Base-by-base conservation (phyloP, 30 jellyfish, hydroid and myxozoan genomes). In the Calvadosia cruxmelitensis region DNA sequence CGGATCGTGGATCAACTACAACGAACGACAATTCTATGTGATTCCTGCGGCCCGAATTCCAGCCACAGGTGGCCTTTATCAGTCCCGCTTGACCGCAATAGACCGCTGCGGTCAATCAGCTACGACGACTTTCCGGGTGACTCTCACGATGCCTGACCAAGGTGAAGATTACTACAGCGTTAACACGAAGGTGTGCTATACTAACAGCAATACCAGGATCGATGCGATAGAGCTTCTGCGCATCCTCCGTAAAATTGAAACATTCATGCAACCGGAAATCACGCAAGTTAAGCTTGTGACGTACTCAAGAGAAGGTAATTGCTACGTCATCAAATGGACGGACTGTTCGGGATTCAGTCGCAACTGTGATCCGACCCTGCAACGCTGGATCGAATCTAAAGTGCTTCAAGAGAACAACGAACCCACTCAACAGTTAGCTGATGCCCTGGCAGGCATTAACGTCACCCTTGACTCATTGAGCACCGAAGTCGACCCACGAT, bases 21-120 rank as follows among this genome's bases (percentile, higher is more conserved):
- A 64, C 20, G 52, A 63, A 34, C 68, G 67, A 3, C 24, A 13
- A 3, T 23, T 86, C 31, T 86, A 78, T 70, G 63, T 79, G 30
- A 73, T 75, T 13, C 96, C 96, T 0, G n/a, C 61, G 10, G 71
- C 20, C 20, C 57, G 77, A 20, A 32, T 49, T 36, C 64, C 70
- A 34, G 49, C 28, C 32, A n/a, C n/a, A n/a, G 63, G 70, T 29
- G 94, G 87, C 16, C 49, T 64, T n/a, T 71, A 80, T 50, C 52
- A 52, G 51, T 73, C 64, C 84, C 29, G 0, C 20, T 25, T 86
- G 28, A 28, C 80, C 50, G 96, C 84, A 0, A 49, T 49, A 3
- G 96, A 86, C 50, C 32, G 52, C 1, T 86, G 96, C 71, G 82
- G 71, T 16, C 94, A 73, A 29, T 28, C 78, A 0, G 92, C 92